Evolutionary conservation across 2,113 vertebrate species (phyloP).

Genomic region (Chroicocephalus ridibundus): DNA sequence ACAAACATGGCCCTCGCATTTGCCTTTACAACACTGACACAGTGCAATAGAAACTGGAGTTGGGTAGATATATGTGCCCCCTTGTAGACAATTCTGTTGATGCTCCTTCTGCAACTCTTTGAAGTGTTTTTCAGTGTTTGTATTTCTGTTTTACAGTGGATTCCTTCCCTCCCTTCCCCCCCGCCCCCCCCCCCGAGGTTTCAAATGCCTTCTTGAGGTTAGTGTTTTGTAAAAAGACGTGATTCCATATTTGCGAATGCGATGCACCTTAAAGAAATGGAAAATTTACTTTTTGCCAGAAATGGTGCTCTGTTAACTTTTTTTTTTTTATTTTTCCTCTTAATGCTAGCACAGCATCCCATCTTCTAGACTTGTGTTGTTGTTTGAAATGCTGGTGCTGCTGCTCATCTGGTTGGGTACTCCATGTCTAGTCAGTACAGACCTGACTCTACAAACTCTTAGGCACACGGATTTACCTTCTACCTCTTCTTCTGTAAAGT

Average conservation of each 20-base stretch:
- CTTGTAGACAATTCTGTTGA: not conserved
- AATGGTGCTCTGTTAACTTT: not conserved
- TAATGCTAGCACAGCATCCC: not conserved
- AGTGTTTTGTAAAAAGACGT: not conserved
- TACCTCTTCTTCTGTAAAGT: not conserved
- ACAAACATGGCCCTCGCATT: not conserved
- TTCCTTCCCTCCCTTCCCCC: fast-evolving
- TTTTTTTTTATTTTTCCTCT: not conserved
- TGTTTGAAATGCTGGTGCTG: not conserved
- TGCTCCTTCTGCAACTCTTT: not conserved
- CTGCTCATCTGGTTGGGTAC: not conserved
- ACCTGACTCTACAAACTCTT: not conserved
- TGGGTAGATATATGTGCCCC: not conserved
- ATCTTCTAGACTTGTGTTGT: not conserved
- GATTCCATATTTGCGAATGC: not conserved
- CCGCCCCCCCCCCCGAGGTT: not conserved
- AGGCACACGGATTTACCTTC: not conserved
- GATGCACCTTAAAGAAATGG: not conserved
- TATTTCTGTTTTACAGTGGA: not conserved
- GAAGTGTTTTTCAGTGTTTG: not conserved
- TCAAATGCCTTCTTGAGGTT: not conserved
- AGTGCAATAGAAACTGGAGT: not conserved
- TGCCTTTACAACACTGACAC: not conserved
- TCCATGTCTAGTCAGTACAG: not conserved
- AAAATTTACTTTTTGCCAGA: not conserved